Evolutionary conservation across 2,113 vertebrate species (phyloP).

Genomic region (Amia ocellicauda): DNA sequence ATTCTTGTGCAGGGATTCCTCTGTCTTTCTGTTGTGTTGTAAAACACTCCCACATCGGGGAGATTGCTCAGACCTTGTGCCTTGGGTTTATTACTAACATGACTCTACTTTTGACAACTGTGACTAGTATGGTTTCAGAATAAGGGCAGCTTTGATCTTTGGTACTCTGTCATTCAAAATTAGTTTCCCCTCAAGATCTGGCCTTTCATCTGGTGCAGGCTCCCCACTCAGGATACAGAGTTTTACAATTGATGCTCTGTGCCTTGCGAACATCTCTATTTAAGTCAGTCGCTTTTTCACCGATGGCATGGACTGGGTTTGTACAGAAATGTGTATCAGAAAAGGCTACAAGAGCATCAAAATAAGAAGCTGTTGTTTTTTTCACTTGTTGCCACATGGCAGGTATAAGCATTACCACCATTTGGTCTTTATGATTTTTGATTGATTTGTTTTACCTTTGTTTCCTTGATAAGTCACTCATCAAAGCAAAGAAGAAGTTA

Average conservation of each 20-base stretch:
- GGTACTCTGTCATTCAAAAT: slow-evolving; percentile 48
- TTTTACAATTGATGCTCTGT: slow-evolving; percentile 38
- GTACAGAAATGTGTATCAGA: too few species aligned
- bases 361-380: too few species aligned
- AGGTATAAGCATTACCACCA: too few species aligned
- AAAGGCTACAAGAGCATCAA: too few species aligned
- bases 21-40: slow-evolving; percentile 30
- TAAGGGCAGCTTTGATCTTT: slow-evolving; percentile 42
- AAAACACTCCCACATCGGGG: slow-evolving; percentile 27
- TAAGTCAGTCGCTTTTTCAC: slow-evolving; percentile 24
- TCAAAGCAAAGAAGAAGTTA: too few species aligned
- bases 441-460: too few species aligned
- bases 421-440: too few species aligned
- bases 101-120: slow-evolving; percentile 40
- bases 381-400: too few species aligned
- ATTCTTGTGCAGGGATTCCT: slow-evolving; percentile 22
- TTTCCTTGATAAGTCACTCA: too few species aligned
- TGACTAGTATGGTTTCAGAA: slow-evolving; percentile 34
- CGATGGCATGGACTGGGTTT: too few species aligned
- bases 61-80: slow-evolving; percentile 25
- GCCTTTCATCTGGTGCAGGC: slow-evolving; percentile 24
- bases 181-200: slow-evolving; percentile 45
- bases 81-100: slow-evolving; percentile 34
- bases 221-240: slow-evolving; percentile 18
- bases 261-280: slow-evolving; percentile 32